Evolutionary conservation across 2,888 invertebrate species (phyloP).

Genomic region (Caenorhabditis afra): DNA sequence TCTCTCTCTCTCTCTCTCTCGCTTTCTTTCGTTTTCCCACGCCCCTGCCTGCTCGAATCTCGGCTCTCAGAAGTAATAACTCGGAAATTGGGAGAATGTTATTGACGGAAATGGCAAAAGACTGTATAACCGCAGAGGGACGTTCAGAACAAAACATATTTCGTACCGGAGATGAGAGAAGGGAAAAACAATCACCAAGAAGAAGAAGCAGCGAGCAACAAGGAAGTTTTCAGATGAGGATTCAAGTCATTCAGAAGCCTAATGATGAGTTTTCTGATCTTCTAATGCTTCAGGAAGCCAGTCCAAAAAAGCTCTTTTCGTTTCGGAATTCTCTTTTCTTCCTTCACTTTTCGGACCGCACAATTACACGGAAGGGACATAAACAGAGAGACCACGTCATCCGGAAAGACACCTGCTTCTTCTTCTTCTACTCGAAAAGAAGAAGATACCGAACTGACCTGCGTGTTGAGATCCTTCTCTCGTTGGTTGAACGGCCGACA

Average conservation of each 20-base stretch:
- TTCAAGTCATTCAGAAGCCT: not conserved
- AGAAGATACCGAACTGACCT: conserved; percentile 81
- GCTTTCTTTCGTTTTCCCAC: not conserved
- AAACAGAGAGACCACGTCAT: not conserved
- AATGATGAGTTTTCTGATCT: not conserved
- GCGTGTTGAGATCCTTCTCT: conserved; percentile 86
- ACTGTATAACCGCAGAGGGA: conserved; percentile 20
- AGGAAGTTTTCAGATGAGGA: not conserved
- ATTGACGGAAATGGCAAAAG: not conserved
- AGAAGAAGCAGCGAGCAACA: not conserved
- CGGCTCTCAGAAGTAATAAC: too few species aligned
- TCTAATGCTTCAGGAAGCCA: not conserved
- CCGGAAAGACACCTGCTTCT: not conserved
- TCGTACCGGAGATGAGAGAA: not conserved
- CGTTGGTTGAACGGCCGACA: conserved; percentile 90
- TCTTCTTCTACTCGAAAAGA: too few species aligned
- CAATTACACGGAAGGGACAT: too few species aligned
- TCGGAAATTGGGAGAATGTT: not conserved
- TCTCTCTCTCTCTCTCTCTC: too few species aligned
- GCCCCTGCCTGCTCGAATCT: not conserved
- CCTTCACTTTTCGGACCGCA: too few species aligned
- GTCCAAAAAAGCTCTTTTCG: too few species aligned
- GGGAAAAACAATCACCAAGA: not conserved
- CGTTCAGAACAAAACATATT: not conserved
- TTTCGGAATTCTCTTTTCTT: too few species aligned